A percentile compares a stretch with the other conserved stretches of the same genome.
Evolutionary conservation across 1,140 invertebrate genomes (phyloP).

Genomic region (Tribolium castaneum): DNA sequence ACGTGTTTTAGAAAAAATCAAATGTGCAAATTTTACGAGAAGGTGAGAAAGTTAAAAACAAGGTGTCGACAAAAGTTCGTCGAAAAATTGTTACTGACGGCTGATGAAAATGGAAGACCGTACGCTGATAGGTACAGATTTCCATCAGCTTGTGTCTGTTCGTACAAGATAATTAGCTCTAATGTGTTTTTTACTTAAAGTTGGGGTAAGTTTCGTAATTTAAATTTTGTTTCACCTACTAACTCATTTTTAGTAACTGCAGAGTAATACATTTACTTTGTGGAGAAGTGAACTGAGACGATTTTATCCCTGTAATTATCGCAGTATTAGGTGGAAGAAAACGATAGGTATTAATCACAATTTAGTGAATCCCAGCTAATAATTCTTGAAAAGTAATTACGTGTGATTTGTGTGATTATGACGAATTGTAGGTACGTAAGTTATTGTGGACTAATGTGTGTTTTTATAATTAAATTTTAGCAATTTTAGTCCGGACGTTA

Average conservation of each 20-base stretch:
- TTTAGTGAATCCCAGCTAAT: background rate
- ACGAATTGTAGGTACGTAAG: background rate
- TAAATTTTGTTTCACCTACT: too few relatives aligned
- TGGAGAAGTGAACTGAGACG: background rate
- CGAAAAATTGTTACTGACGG: constrained; percentile 65
- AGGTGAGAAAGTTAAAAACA: constrained; percentile 51
- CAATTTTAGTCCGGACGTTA: background rate
- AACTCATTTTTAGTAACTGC: too few relatives aligned
- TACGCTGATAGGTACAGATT: constrained; percentile 66
- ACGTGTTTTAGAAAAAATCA: background rate
- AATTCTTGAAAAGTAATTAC: background rate
- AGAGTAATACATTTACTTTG: too few relatives aligned
- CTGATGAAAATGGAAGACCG: constrained; percentile 64
- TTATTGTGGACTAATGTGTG: too few relatives aligned
- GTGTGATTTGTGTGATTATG: background rate
- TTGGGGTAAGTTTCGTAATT: too few relatives aligned
- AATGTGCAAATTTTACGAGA: background rate
- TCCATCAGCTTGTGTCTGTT: constrained; percentile 72
- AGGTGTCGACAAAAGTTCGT: constrained; percentile 72
- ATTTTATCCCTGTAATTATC: background rate
- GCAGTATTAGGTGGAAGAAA: background rate
- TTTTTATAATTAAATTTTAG: background rate
- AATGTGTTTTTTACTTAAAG: too few relatives aligned
- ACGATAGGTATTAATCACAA: background rate
- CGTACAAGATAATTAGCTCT: background rate